phyloP scores from a whole-genome alignment of 2,888 invertebrate species.

The Podabrus alpinus region DNA sequence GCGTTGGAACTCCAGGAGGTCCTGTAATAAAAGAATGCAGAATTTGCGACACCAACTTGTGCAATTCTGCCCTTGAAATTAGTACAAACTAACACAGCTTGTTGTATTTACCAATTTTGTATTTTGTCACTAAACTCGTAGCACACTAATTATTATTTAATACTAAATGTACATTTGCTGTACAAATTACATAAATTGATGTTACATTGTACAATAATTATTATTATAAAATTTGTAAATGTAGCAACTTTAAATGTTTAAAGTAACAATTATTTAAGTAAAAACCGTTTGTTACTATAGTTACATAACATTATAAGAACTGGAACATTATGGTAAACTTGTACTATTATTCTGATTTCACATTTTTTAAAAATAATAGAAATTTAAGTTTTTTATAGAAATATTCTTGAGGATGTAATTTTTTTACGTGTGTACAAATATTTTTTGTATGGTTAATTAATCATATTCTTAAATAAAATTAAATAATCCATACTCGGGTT shows the following conservation, averaged over 20 bases:
- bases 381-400: not conserved
- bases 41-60: not conserved
- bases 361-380: not conserved
- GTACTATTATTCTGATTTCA: not conserved
- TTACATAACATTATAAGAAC: not conserved
- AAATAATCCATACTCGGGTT: not conserved
- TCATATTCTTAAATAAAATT: not conserved
- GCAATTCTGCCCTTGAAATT: constrained; percentile 1
- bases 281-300: not conserved
- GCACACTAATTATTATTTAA: not conserved
- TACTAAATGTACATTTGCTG: not conserved
- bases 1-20: not conserved
- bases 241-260: constrained; percentile 1
- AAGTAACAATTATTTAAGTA: not conserved
- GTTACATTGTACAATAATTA: constrained; percentile 6
- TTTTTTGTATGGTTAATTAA: not conserved
- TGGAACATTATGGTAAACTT: not conserved
- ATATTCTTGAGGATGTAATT: not conserved
- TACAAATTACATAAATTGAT: not conserved
- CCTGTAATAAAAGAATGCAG: not conserved
- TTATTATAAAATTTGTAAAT: constrained; percentile 8
- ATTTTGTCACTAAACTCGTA: not conserved
- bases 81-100: not conserved
- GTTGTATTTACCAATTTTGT: not conserved
- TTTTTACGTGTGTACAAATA: not conserved